Base-by-base conservation (phyloP, 2,888 invertebrate species). In the Nomada ferruginata region DNA sequence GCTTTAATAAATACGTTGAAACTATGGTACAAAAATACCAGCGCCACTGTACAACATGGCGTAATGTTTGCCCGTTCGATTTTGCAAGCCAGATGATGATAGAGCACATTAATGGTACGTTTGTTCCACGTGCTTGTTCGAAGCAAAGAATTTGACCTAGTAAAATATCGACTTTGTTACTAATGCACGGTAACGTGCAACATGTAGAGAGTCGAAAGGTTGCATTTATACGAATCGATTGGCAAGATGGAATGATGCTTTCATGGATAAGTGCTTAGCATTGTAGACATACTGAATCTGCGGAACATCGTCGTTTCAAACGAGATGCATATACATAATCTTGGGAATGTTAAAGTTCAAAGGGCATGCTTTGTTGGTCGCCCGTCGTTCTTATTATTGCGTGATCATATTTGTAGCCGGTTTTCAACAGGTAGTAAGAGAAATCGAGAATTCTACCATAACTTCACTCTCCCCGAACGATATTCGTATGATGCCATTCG, bases 1-100 rank as follows among this genome's bases (percentile, higher is more conserved):
- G 55, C 69, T 53, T 57, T 61, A 73, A 79, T 85, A 69, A 63
- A 57, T 29, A 53, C 36, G 66, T 23, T 53, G 57, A 73, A 85
- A 55, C 68, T 44, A 23, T 23, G 26, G 63, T 18, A 18, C 4
- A 18, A 29, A 15, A n/a, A 7, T 36, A 36, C 36, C 36, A 7
- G 36, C 36, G 36, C 1, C 36, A 5, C 18, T 4, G 9, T 26
- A 18, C 29, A 5, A 53, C 10, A 1, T 15, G 4, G 2, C 23
- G 42, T 20, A 63, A 44, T 52, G 15, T 44, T 60, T 18, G 29
- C 44, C 18, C 18, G 61, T 44, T 18, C 55, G 15, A 13, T 36
- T 23, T 15, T 18, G 29, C 4, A 13, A 11, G 26, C 11, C 20
- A 5, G 18, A 57, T 55, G 36, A 55, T 29, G n/a, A 61, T 26